Percentiles rank a stretch among this genome's conserved stretches.
Conservation (phyloP, 1,140 invertebrate genomes). For the Hirudo medicinalis region DNA sequence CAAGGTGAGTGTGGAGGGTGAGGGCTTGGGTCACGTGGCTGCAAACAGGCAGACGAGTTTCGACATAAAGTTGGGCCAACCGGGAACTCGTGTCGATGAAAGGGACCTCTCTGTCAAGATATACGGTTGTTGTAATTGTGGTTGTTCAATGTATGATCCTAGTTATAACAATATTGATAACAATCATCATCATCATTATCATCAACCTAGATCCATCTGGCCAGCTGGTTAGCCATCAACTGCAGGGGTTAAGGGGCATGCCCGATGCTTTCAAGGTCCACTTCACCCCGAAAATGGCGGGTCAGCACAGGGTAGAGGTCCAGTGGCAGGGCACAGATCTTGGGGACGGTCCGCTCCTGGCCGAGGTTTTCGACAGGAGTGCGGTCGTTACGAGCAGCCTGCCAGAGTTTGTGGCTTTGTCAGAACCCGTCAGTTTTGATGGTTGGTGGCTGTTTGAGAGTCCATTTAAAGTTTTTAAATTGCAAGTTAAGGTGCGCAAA, state of each 20-base stretch:
- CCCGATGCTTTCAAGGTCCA: constrained; percentile 26
- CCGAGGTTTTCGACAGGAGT: constrained; percentile 76
- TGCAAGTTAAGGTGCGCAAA: background rate
- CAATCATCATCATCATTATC: background rate
- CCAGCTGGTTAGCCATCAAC: background rate
- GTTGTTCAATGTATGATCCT: background rate
- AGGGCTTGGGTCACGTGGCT: constrained; percentile 50
- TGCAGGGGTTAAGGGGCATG: constrained; percentile 9
- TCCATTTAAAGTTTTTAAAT: background rate
- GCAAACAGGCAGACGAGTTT: constrained; percentile 49
- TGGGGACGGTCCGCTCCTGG: constrained; percentile 78
- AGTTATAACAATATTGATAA: background rate
- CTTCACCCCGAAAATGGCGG: constrained; percentile 26
- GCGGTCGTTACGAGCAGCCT: constrained; percentile 46
- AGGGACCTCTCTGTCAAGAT: constrained; percentile 1
- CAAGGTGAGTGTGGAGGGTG: constrained; percentile 25
- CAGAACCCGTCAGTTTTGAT: constrained; percentile 27
- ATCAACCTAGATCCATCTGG: constrained; percentile 7
- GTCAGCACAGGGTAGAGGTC: constrained; percentile 57
- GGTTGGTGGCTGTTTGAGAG: background rate
- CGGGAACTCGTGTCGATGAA: constrained; percentile 21
- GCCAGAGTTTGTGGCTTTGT: constrained; percentile 38
- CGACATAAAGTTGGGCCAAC: constrained; percentile 45
- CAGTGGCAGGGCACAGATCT: constrained; percentile 75
- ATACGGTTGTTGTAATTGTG: background rate